Base-by-base conservation (phyloP, 92 coral and sea anemone genomes). In the Porites cylindrica region DNA sequence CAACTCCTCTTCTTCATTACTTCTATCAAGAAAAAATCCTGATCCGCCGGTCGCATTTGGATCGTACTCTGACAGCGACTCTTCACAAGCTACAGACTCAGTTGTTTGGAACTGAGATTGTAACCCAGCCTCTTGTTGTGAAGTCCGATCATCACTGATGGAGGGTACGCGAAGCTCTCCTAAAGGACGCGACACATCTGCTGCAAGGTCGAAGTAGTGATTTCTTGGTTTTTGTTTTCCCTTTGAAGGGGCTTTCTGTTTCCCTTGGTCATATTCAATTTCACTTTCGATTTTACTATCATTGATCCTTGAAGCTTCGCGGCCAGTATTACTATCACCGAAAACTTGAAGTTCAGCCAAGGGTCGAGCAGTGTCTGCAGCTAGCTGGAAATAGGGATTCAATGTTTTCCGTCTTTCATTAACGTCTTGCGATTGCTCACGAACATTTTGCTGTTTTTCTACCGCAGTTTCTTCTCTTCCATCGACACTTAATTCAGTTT, bases 201-300 rank as follows among this genome's bases (percentile, higher is more conserved):
- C 76, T 51, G 85, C 85, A n/a, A 81, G 18, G 4, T 70, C 56
- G 10, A 70, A 10, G 4, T 81, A 81, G 56, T 68, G 68, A 2
- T 69, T 81, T 56, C 56, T 23, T 23, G 32, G 32, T 29, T 67
- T 10, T 14, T 32, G 24, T 51, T 58, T 81, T 10, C 9, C 58
- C 43, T 21, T 13, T 19, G 62, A 21, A 14, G 74, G 24, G 1
- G 10, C 66, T 80, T 80, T 32, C 66, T 18, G 51, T 32, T 51
- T 72, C 66, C 2, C 69, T 19, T 17, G 68, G 7, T 59, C 52
- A 56, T 16, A 56, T 81, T 53, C 68, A 67, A 10, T 50, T 47
- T 59, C 52, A 56, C 23, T 70, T 81, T 53, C 68, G 77, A 10
- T 50, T 47, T 78, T 61, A 63, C 4, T 78, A 61, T 47, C 70